These are phyloP conservation scores for Cryptocephalus primarius DNA, from an alignment of 2,888 invertebrate species.

Conservation along the genomic window DNA sequence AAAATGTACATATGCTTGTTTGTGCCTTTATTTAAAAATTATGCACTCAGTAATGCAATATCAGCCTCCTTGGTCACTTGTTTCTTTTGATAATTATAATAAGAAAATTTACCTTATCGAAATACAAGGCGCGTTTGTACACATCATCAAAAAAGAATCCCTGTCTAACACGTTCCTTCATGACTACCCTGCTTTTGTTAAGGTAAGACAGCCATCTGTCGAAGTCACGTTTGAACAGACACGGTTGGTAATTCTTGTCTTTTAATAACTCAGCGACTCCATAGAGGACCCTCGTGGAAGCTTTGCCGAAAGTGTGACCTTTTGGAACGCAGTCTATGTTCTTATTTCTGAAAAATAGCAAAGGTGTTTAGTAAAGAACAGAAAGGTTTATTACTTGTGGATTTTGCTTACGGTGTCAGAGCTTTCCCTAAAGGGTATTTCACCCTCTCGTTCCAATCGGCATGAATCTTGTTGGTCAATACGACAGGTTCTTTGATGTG, in stretches of 20 bases:
- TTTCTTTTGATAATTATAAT: too few species aligned
- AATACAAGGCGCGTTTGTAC: constrained; percentile 19
- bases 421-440: constrained; percentile 35
- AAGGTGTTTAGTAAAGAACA: neutral
- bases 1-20: too few species aligned
- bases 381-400: neutral
- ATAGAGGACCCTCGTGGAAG: constrained; percentile 31
- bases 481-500: constrained; percentile 29
- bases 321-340: constrained; percentile 39
- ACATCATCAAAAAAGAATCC: constrained; percentile 24
- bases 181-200: constrained; percentile 10
- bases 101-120: constrained; percentile 22
- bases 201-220: constrained; percentile 12
- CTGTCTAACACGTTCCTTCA: constrained; percentile 8
- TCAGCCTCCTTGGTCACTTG: too few species aligned
- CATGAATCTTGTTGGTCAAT: constrained; percentile 35
- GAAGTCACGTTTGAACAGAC: constrained; percentile 33
- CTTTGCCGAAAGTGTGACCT: constrained; percentile 40
- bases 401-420: constrained; percentile 34
- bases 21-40: too few species aligned
- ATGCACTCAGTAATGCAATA: too few species aligned
- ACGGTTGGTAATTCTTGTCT: constrained; percentile 21
- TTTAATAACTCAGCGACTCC: constrained; percentile 38
- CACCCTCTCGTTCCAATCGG: constrained; percentile 33
- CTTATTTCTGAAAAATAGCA: constrained; percentile 31